phyloP scores from a whole-genome alignment of 1,140 invertebrate species.

The Aporrectodea caliginosa region DNA sequence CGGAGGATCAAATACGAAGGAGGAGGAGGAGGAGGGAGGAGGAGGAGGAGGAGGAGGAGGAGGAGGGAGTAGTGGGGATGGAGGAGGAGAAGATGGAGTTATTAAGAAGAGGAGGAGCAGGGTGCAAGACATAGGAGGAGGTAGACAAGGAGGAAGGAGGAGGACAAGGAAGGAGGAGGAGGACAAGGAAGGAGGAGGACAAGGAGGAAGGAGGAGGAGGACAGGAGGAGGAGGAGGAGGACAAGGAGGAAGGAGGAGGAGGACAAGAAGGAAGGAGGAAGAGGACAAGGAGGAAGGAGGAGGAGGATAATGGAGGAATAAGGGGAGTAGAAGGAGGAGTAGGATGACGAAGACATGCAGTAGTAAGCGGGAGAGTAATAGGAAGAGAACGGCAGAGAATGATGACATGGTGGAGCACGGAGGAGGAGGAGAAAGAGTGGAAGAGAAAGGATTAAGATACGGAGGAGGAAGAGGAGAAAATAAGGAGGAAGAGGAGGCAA shows the following conservation, averaged over 20 bases:
- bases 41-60: background rate
- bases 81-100: no score
- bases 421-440: no score
- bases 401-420: background rate
- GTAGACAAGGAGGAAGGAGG: background rate
- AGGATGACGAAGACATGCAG: background rate
- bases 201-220: background rate
- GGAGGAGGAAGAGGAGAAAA: no score
- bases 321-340: slow-evolving; percentile 4
- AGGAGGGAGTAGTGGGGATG: background rate
- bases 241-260: background rate
- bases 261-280: slow-evolving; percentile 14
- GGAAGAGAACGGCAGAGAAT: background rate
- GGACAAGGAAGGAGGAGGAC: no score
- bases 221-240: background rate
- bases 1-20: no score
- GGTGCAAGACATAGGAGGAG: background rate
- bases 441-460: no score
- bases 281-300: slow-evolving; percentile 9
- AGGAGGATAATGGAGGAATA: background rate
- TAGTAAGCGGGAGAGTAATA: background rate
- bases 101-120: background rate
- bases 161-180: no score
- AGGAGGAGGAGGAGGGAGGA: background rate
- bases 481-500: no score